These are phyloP conservation scores for Heliornis fulica DNA, from an alignment of 2,113 vertebrate genomes.

Conservation along the genomic window DNA sequence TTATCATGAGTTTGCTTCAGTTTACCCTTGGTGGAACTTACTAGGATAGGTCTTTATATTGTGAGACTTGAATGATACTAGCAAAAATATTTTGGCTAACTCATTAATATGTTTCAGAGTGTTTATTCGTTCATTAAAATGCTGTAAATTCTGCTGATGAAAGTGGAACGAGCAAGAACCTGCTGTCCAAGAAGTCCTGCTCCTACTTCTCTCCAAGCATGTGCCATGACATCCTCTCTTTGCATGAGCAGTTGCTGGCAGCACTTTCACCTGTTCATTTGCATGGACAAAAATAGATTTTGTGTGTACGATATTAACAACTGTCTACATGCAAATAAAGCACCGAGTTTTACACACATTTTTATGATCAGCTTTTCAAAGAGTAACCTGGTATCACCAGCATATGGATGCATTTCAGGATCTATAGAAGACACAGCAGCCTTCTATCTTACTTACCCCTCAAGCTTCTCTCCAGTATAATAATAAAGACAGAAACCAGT, in stretches of 20 bases:
- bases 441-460: background rate
- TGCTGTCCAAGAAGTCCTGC: background rate
- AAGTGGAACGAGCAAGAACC: background rate
- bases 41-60: background rate
- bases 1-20: background rate
- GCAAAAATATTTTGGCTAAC: background rate
- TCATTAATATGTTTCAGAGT: background rate
- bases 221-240: background rate
- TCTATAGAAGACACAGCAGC: background rate
- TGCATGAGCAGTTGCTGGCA: rapidly evolving
- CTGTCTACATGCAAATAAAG: background rate
- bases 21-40: background rate
- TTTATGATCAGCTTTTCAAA: background rate
- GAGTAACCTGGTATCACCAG: rapidly evolving
- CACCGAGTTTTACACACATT: background rate
- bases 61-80: background rate
- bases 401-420: background rate
- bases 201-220: background rate
- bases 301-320: background rate
- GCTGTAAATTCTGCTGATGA: background rate
- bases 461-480: background rate
- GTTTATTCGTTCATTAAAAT: background rate
- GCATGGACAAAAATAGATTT: background rate
- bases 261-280: background rate
- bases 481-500: background rate